Conservation (phyloP, 2,888 invertebrate genomes). For the Bimastos eiseni region DNA sequence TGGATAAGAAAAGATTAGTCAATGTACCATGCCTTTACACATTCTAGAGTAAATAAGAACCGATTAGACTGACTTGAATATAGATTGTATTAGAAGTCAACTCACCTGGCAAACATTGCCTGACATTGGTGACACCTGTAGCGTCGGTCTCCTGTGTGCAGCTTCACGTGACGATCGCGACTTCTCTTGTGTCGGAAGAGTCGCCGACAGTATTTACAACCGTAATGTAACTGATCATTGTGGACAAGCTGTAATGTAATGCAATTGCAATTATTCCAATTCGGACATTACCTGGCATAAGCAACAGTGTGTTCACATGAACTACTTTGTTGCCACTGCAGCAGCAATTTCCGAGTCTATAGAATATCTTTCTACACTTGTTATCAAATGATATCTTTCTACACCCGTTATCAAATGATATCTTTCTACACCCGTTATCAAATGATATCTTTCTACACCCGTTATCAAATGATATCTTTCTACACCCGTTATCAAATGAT, state of each 20-base stretch:
- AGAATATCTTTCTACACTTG: no score
- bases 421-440: no score
- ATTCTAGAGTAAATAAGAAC: no score
- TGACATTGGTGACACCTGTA: slow-evolving; percentile 88
- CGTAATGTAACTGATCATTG: slow-evolving; percentile 77
- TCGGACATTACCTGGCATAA: not conserved
- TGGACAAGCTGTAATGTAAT: slow-evolving; percentile 23
- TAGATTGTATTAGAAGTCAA: not conserved
- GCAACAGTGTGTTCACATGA: not conserved
- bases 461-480: no score
- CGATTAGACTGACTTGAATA: no score
- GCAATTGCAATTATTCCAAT: not conserved
- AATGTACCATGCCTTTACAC: no score
- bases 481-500: no score
- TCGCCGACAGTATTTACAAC: slow-evolving; percentile 86
- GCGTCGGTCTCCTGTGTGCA: slow-evolving; percentile 79
- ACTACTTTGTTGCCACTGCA: not conserved
- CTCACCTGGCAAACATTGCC: slow-evolving; percentile 80
- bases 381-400: no score
- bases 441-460: no score
- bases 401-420: no score
- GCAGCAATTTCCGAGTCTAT: not conserved
- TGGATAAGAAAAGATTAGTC: no score
- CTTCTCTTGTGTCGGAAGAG: slow-evolving; percentile 92
- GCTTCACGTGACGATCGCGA: slow-evolving; percentile 87